Percentiles rank a stretch among this genome's conserved stretches.
These are phyloP conservation scores for Colletes gigas DNA, from an alignment of 1,140 invertebrate species.

Conservation along the genomic window DNA sequence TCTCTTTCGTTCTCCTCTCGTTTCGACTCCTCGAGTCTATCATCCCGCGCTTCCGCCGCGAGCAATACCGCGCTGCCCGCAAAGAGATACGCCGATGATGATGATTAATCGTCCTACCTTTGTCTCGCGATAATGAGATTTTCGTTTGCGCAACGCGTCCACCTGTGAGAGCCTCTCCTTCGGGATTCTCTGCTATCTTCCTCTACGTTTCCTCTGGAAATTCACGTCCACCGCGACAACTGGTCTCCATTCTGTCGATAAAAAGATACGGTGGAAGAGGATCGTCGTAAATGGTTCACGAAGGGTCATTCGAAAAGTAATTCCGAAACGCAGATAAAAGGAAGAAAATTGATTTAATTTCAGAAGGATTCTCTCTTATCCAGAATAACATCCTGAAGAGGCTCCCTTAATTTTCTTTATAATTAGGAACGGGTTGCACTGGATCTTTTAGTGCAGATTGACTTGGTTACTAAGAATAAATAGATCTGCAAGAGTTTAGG, in stretches of 20 bases:
- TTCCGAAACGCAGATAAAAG: too few species aligned
- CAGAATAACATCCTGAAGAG: too few species aligned
- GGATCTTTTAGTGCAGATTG: too few species aligned
- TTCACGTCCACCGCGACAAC: neutral
- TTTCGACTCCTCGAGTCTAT: constrained; percentile 30
- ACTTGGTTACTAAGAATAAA: too few species aligned
- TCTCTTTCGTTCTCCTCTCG: constrained; percentile 25
- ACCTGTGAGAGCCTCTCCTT: constrained; percentile 53
- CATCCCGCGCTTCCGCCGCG: constrained; percentile 63
- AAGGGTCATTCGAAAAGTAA: neutral
- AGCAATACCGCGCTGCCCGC: constrained; percentile 53
- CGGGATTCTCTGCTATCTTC: neutral
- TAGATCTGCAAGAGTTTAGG: too few species aligned
- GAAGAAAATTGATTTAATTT: too few species aligned
- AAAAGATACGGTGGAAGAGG: neutral
- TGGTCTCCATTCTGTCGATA: neutral
- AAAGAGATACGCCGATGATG: constrained; percentile 59
- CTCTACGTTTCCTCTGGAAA: neutral
- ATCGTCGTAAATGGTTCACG: too few species aligned
- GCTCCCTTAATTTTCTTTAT: too few species aligned
- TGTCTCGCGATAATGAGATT: constrained; percentile 76
- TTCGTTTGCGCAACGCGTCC: constrained; percentile 66
- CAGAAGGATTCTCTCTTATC: too few species aligned
- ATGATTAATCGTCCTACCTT: constrained; percentile 74
- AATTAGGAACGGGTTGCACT: too few species aligned